phyloP scores from a whole-genome alignment of 2,113 vertebrate species.

The Ptilonorhynchus violaceus region DNA sequence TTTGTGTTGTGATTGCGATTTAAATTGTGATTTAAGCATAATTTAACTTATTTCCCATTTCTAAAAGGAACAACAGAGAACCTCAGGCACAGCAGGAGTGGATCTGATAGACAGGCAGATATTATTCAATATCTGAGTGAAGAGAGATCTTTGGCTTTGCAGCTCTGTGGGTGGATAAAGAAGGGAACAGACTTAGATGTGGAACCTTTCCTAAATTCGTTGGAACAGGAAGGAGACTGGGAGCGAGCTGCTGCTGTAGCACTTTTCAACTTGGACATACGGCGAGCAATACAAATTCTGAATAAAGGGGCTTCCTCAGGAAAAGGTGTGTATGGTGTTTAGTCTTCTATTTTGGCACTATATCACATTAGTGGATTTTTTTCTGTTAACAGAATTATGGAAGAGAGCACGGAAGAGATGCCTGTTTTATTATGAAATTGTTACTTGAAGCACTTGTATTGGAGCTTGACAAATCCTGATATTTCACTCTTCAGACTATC shows the following conservation, averaged over 20 bases:
- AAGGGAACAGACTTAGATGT: slow-evolving; percentile 87
- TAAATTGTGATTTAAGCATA: background rate
- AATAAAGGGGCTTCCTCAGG: slow-evolving; percentile 91
- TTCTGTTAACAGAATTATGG: background rate
- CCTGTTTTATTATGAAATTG: background rate
- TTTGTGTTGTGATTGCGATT: background rate
- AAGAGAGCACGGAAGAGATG: background rate
- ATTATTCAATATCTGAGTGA: slow-evolving; percentile 87
- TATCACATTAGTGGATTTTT: background rate
- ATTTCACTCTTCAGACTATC: background rate
- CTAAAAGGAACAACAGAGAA: slow-evolving; percentile 90
- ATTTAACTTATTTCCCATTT: background rate
- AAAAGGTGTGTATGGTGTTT: slow-evolving; percentile 77
- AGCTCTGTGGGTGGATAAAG: slow-evolving; percentile 95
- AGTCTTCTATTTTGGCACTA: background rate
- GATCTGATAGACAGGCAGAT: slow-evolving; percentile 87
- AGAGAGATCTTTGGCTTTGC: slow-evolving; percentile 90
- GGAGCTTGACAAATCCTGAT: background rate
- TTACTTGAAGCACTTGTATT: background rate
- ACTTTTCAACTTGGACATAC: slow-evolving; percentile 96
- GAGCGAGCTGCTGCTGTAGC: slow-evolving; percentile 93
- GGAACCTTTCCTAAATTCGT: slow-evolving; percentile 86
- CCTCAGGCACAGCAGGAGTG: slow-evolving; percentile 85
- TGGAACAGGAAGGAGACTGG: slow-evolving; percentile 95
- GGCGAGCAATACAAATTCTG: slow-evolving; percentile 93